Base-by-base conservation (phyloP, 2,797 vertebrate genomes). In the Oryzias sinensis region DNA sequence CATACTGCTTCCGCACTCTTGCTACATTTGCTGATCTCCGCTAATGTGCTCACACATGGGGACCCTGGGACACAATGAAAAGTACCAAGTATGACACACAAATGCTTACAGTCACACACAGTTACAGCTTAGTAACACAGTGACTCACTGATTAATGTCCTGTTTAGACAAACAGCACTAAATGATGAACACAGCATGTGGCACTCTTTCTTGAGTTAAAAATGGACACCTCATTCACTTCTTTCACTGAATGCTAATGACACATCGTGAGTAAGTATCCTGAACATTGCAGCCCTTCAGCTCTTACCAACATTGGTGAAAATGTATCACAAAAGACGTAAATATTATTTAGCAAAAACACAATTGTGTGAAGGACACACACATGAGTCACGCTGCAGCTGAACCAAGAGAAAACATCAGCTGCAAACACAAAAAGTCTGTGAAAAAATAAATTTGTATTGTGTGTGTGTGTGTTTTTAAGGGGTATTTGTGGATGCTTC, bases 41-140 rank as follows among this genome's bases (percentile, higher is more conserved):
- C 72, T 57, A 65, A 68, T 57, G 47, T 42, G 3, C 57, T 49
- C 66, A 42, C 0, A n/a, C 65, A 58, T 47, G 44, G 53, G 67
- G 78, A 70, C 73, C 74, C 81, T 77, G 80, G 81, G 82, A 86
- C 72, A 62, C 60, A 25, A 49, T 45, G 76, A 75, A 70, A 62
- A 80, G 85, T 69, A 70, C 56, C 43, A 70, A 68, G 70, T 16
- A 4, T 80, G 83, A 87, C 76, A 80, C 81, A 83, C 62, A 18
- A 17, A 50, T 22, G 44, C 68, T 70, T 61, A 55, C 29, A 20
- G 24, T 65, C 56, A 59, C 65, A 65, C 45, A 43, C 50, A 57
- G 6, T 11, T 44, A 41, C 49, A 22, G 50, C 5, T 24, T 43
- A 77, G 41, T 18, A 43, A 58, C 60, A 81, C 73, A 83, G 70